Conservation (phyloP, 1,140 invertebrate species). For the Atta colombica region DNA sequence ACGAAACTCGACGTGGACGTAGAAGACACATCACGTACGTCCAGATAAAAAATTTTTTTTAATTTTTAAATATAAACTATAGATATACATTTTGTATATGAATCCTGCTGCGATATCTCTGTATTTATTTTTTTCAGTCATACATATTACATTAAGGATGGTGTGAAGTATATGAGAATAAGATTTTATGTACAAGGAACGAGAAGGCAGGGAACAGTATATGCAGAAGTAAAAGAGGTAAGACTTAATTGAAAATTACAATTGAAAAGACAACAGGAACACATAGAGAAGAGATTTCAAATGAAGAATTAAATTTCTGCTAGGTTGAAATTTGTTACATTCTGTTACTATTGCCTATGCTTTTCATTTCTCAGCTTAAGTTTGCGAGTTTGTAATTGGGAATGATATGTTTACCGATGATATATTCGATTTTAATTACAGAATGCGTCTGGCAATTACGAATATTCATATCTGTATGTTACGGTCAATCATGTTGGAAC, state of each 20-base stretch:
- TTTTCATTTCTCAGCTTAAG: constrained; percentile 46
- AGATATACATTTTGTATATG: neutral
- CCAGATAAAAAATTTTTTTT: constrained; percentile 38
- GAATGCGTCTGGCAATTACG: constrained; percentile 92
- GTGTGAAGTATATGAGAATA: constrained; percentile 93
- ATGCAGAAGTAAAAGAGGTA: constrained; percentile 95
- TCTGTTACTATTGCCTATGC: too few relatives aligned
- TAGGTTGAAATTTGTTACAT: too few relatives aligned
- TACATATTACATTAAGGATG: constrained; percentile 91
- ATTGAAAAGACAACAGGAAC: too few relatives aligned
- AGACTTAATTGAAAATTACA: too few relatives aligned
- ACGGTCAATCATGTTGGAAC: constrained; percentile 92
- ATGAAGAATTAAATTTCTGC: too few relatives aligned
- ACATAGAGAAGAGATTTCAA: too few relatives aligned
- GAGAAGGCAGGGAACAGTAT: constrained; percentile 92
- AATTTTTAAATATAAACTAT: neutral
- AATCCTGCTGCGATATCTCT: neutral
- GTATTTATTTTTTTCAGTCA: constrained; percentile 88
- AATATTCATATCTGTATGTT: constrained; percentile 94
- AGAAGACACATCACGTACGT: constrained; percentile 88
- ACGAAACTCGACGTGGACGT: constrained; percentile 92
- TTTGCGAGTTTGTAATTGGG: constrained; percentile 40
- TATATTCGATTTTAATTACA: constrained; percentile 86
- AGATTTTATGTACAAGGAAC: constrained; percentile 95
- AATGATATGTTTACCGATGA: neutral